Base-by-base conservation (phyloP, 2,888 invertebrate genomes). In the Melolontha melolontha region DNA sequence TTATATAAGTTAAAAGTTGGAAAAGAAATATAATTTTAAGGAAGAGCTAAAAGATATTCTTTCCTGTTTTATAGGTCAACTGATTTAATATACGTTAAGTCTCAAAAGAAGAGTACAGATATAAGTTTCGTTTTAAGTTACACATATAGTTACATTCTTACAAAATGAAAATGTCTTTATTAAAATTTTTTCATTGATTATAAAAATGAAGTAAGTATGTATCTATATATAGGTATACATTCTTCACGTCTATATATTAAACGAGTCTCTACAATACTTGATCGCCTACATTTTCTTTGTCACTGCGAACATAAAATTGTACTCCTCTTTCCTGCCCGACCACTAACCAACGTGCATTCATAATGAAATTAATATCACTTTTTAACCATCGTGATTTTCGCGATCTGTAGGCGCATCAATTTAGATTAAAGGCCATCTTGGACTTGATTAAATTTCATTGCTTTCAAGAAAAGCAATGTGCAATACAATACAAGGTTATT, bases 211-310 rank as follows among this genome's bases (percentile, higher is more conserved):
- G 10, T 50, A 50, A 50, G 5, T 16, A 22, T 6, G 27, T 16
- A 50, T 16, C 50, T 34, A 34, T 34, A 16, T 50, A 50, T 22
- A 50, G 50, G 16, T 22, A 27, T 14, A 50, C 50, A 50, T 12
- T 50, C 50, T 27, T 50, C 17, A 27, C 10, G 11, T 50, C 12
- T 27, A 22, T 50, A 16, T 27, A 27, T 22, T 34, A 34, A 50
- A 17, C 50, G 27, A 27, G 50, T 27, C 50, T 17, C 50, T 11
- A 34, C 34, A 34, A 34, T 50, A 50, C 50, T 22, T 16, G 50
- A 27, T 27, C 50, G 50, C 50, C 17, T 50, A 34, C 50, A 50
- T 50, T 50, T 50, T 50, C 50, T 50, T 50, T 50, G 50, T 50
- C 22, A 50, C 50, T 22, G 50, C 17, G 50, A 50, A 50, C 50